A percentile compares a stretch with the other conserved stretches of the same genome.
Evolutionary conservation across 2,113 vertebrate genomes (phyloP).

Genomic region (Ploceus nigricollis): DNA sequence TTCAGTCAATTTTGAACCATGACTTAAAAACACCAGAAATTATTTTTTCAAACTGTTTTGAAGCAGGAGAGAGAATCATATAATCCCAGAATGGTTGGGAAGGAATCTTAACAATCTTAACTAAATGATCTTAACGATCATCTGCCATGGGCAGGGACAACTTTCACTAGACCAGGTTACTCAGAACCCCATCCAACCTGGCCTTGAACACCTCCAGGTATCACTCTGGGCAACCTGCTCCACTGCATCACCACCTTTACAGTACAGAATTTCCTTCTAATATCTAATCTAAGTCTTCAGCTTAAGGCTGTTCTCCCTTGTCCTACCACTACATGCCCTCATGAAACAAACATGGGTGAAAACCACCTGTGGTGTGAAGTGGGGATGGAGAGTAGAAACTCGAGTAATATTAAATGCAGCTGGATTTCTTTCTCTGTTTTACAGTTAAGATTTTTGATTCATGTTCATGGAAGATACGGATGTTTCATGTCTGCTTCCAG

Average conservation of each 20-base stretch:
- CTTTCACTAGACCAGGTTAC: not conserved
- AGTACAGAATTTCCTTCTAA: not conserved
- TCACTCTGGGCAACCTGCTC: not conserved
- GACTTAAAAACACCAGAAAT: not conserved
- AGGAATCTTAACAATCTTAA: not conserved
- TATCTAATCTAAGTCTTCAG: not conserved
- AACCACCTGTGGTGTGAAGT: not conserved
- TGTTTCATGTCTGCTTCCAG: not conserved
- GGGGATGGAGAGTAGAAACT: not conserved
- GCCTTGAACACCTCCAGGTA: not conserved
- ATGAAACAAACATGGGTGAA: not conserved
- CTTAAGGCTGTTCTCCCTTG: not conserved
- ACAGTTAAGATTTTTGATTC: not conserved
- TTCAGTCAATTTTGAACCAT: not conserved
- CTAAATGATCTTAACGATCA: rapidly evolving
- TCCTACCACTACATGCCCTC: not conserved
- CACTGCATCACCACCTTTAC: not conserved
- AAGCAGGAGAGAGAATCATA: not conserved
- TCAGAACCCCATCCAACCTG: not conserved
- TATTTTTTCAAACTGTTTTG: not conserved
- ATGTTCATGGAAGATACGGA: rapidly evolving
- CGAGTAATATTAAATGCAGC: not conserved
- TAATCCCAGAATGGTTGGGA: not conserved
- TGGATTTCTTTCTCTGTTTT: not conserved
- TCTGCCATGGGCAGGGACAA: not conserved